phyloP scores from a whole-genome alignment of 2,797 vertebrate genomes.

The Eospalax fontanierii region DNA sequence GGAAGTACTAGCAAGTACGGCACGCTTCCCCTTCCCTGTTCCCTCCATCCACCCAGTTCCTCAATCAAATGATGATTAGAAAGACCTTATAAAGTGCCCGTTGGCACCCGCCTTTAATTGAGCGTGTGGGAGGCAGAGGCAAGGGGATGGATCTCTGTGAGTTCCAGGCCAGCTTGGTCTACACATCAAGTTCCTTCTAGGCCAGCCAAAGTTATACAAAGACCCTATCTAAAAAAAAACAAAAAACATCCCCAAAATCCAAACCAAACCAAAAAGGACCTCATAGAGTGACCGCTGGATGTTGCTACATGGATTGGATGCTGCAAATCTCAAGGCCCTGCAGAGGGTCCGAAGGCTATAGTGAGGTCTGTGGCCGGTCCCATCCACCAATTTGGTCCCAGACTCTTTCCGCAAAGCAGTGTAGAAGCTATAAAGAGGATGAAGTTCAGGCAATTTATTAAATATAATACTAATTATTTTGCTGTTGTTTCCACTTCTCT shows the following conservation, averaged over 20 bases:
- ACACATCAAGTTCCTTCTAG: too few relatives aligned
- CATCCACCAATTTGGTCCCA: constrained; percentile 93
- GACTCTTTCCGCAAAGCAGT: constrained; percentile 94
- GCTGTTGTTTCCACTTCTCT: constrained; percentile 10
- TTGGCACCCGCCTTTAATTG: too few relatives aligned
- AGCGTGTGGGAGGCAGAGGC: too few relatives aligned
- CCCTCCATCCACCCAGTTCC: not conserved
- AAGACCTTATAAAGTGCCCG: constrained; percentile 95
- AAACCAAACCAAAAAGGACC: constrained; percentile 82
- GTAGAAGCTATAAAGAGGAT: constrained; percentile 93
- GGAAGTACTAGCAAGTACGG: not conserved
- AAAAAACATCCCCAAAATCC: too few relatives aligned
- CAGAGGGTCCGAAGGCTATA: constrained; percentile 98
- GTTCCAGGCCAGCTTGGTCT: too few relatives aligned
- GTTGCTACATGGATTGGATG: constrained; percentile 93
- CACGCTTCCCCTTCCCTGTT: too few relatives aligned
- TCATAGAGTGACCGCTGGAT: constrained; percentile 97
- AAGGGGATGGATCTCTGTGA: too few relatives aligned
- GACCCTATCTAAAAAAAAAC: too few relatives aligned
- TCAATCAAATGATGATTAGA: not conserved
- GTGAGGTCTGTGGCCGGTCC: constrained; percentile 96
- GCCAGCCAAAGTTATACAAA: too few relatives aligned
- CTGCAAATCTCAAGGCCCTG: constrained; percentile 95
- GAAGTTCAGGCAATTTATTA: constrained; percentile 21
- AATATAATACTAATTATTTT: not conserved